Evolutionary conservation across 1,140 invertebrate genomes (phyloP).

Genomic region (Asbolus verrucosus): DNA sequence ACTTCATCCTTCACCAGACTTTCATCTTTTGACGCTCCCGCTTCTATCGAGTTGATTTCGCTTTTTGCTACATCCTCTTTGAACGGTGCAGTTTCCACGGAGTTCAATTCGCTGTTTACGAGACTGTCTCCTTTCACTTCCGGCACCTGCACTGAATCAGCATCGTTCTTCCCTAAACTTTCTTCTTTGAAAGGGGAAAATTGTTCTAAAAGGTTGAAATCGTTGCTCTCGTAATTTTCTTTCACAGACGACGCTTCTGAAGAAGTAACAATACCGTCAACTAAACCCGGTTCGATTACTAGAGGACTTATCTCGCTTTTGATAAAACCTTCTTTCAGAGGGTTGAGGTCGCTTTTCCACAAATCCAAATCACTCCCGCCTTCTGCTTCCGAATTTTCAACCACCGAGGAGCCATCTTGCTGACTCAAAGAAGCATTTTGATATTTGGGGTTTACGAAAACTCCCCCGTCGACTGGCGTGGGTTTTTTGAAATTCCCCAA

Average conservation of each 20-base stretch:
- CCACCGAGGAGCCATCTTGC: not conserved
- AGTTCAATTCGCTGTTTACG: conserved; percentile 1
- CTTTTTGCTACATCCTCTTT: not conserved
- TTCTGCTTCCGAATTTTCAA: too few relatives aligned
- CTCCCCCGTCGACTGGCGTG: not conserved
- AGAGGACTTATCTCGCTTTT: too few relatives aligned
- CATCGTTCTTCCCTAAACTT: not conserved
- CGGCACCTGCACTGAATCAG: not conserved
- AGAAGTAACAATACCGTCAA: too few relatives aligned
- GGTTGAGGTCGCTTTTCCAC: too few relatives aligned
- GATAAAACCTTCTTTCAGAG: too few relatives aligned
- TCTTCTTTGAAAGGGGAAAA: too few relatives aligned
- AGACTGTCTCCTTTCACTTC: not conserved
- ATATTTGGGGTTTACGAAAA: conserved; percentile 1
- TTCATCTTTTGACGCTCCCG: not conserved
- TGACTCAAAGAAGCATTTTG: not conserved
- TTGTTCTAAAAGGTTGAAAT: too few relatives aligned
- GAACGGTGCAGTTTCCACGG: not conserved
- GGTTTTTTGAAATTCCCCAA: not conserved
- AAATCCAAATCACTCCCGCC: not conserved
- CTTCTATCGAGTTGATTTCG: not conserved
- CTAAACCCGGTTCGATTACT: too few relatives aligned
- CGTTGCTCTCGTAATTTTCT: too few relatives aligned
- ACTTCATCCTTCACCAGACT: conserved; percentile 6
- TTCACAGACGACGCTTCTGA: not conserved